Evolutionary conservation across 2,888 invertebrate genomes (phyloP).

Genomic region (Geotrupes spiniger): DNA sequence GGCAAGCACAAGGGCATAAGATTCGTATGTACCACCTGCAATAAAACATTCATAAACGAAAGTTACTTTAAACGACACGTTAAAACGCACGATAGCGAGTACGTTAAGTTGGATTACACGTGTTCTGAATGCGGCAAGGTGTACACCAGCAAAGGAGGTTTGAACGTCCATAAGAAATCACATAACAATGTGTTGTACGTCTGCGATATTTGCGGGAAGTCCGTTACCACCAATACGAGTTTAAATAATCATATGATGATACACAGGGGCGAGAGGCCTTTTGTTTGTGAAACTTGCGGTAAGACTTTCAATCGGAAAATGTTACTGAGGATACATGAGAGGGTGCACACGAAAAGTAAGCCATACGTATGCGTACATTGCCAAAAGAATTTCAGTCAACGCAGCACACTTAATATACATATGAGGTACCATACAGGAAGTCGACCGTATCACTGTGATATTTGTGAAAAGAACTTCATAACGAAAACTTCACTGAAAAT

Average conservation of each 20-base stretch:
- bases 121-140: slow-evolving; percentile 20
- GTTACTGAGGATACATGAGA: slow-evolving; percentile 46
- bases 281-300: slow-evolving; percentile 34
- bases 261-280: slow-evolving; percentile 39
- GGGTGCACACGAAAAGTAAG: slow-evolving; percentile 55
- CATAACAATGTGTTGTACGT: slow-evolving; percentile 23
- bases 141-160: slow-evolving; percentile 18
- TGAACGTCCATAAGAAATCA: slow-evolving; percentile 20
- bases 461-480: slow-evolving; percentile 55
- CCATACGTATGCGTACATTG: slow-evolving; percentile 54
- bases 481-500: slow-evolving; percentile 53
- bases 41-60: slow-evolving; percentile 26
- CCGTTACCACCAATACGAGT: slow-evolving; percentile 37
- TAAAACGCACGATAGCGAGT: slow-evolving; percentile 27
- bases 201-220: slow-evolving; percentile 53
- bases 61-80: slow-evolving; percentile 26
- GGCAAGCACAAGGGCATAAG: slow-evolving; percentile 25
- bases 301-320: slow-evolving; percentile 33
- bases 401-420: slow-evolving; percentile 54
- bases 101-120: slow-evolving; percentile 23
- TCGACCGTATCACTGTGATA: slow-evolving; percentile 53
- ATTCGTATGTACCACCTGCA: slow-evolving; percentile 24
- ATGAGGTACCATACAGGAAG: slow-evolving; percentile 44
- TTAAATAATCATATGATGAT: slow-evolving; percentile 32
- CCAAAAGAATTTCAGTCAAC: slow-evolving; percentile 56